A percentile compares a stretch with the other conserved stretches of the same genome.
These are phyloP conservation scores for Lepidotrigona ventralis DNA, from an alignment of 1,140 invertebrate species.

Conservation along the genomic window DNA sequence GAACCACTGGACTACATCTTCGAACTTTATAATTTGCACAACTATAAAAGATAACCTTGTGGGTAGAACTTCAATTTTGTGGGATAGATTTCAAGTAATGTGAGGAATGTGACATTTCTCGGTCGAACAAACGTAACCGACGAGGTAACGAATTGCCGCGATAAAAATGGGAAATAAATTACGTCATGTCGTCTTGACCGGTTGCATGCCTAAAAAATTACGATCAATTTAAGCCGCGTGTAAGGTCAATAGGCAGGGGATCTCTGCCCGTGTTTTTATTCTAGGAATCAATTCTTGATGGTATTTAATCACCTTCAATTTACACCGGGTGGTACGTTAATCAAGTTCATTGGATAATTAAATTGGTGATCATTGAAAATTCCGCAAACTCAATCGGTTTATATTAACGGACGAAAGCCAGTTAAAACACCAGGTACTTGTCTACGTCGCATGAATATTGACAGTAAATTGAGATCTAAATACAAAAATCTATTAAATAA, in stretches of 20 bases:
- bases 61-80: background rate
- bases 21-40: background rate
- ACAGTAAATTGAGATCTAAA: background rate
- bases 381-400: background rate
- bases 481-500: background rate
- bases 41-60: background rate
- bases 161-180: background rate
- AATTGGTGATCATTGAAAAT: background rate
- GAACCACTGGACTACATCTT: background rate
- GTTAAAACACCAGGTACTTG: background rate
- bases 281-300: background rate
- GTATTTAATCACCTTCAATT: background rate
- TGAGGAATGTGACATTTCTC: background rate
- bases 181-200: background rate
- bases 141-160: background rate
- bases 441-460: background rate
- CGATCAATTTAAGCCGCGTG: background rate
- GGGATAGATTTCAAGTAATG: background rate
- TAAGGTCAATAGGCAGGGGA: background rate
- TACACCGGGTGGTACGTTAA: background rate
- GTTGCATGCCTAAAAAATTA: background rate
- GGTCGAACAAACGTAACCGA: background rate
- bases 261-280: background rate
- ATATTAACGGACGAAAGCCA: background rate
- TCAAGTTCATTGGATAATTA: constrained; percentile 1